Base-by-base conservation (phyloP, 1,140 invertebrate genomes). In the Platyscapa corneri region DNA sequence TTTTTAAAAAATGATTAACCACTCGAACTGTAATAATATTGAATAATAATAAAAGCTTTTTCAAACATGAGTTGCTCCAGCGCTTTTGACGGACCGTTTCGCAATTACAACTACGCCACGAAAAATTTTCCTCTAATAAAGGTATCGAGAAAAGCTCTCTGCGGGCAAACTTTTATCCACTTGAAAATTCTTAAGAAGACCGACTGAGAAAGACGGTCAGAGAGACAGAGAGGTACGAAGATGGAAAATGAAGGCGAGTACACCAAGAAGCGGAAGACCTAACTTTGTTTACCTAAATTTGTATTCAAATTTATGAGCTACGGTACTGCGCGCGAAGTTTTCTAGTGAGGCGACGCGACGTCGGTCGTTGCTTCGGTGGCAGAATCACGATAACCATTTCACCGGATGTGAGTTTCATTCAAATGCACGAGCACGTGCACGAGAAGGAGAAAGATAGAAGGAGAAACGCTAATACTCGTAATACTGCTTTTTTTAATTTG, bases 261-360 rank as follows among this genome's bases (percentile, higher is more conserved):
- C 0, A 82, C 65, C 79, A 72, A 53, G 49, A 80, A 78, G 76
- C 83, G 83, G 53, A 85, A 83, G 70, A 81, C 79, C 70, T 85
- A 85, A 85, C 79, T 85, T 85, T 85, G 79, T 85, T 85, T 85
- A 85, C 84, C 84, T 76, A 56, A 85, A 85, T 85, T 85, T 82
- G 79, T 85, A 85, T 85, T 85, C 84, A 81, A 85, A 85, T 85
- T 85, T 85, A 85, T 85, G 84, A 85, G 56, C 20, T 53, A 23
- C 82, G 30, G 77, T 53, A 30, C 76, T 56, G 77, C 23, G 64
- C 60, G 39, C 30, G 6, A 85, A 82, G 70, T 85, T 85, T 85
- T 77, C 74, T 23, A 18, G 23, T 6, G 74, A 39, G 16, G 76
- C 56, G 81, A 74, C 16, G 70, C 70, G 3, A 56, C 20, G 30